Evolutionary conservation across 2,888 invertebrate genomes (phyloP).

Genomic region (Heliconius charithonia): DNA sequence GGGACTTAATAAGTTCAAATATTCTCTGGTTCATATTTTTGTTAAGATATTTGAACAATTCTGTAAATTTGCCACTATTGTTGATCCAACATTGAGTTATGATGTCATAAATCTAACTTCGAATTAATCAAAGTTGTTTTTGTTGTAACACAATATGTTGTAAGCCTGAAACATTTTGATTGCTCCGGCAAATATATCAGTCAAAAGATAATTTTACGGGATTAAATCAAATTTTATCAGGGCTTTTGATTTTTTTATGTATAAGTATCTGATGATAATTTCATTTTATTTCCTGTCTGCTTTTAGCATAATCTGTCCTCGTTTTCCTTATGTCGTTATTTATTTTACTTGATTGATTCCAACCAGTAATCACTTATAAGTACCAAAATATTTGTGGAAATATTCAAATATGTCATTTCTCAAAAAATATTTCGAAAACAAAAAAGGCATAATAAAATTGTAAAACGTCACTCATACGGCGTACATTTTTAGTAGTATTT

Average conservation of each 20-base stretch:
- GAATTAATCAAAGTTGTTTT: slow-evolving; percentile 78
- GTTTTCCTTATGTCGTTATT: neutral
- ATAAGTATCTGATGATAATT: neutral
- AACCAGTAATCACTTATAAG: neutral
- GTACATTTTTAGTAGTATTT: slow-evolving; percentile 24
- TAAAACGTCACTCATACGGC: slow-evolving; percentile 9
- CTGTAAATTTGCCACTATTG: slow-evolving; percentile 34
- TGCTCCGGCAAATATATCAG: neutral
- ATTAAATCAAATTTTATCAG: neutral
- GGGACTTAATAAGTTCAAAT: neutral
- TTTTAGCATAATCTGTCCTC: neutral
- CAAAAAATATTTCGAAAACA: neutral
- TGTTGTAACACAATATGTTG: slow-evolving; percentile 67
- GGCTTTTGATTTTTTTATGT: neutral
- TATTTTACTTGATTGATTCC: neutral
- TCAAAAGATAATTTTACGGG: neutral
- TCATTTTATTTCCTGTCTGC: neutral
- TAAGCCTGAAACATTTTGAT: slow-evolving; percentile 52
- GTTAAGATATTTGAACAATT: slow-evolving; percentile 16
- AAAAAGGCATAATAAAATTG: neutral
- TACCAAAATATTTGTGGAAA: neutral
- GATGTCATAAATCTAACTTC: slow-evolving; percentile 73
- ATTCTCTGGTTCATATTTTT: neutral
- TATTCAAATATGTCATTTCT: neutral
- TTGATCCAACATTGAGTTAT: slow-evolving; percentile 73